Base-by-base conservation (phyloP, 1,140 invertebrate species). In the Asobara japonica region DNA sequence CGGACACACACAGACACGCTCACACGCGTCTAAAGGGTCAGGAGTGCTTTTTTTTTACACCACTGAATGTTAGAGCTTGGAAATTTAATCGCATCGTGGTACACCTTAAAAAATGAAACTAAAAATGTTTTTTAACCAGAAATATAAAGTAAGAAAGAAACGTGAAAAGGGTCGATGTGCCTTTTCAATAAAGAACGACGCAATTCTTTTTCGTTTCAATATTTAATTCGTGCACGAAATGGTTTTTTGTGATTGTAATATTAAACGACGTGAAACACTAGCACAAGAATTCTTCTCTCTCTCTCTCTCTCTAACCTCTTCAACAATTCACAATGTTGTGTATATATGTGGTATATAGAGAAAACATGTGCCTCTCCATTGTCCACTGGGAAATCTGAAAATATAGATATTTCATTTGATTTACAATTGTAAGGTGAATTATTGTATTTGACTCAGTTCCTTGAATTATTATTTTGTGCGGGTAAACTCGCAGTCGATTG, bases 351-450 rank as follows among this genome's bases (percentile, higher is more conserved):
- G 48, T 66, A n/a, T 65, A 30, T 22, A 22, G 29, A 70, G 65
- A 68, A 67, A 29, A 65, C 71, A 61, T 51, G 62, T 36, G 65
- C 31, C 60, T 62, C 29, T 62, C 29, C 29, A 30, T 62, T 62
- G 60, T 72, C 76, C 76, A 69, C 67, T 75, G 76, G 76, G 76
- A 77, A 77, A 77, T 77, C 76, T 74, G 73, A 75, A 75, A 77
- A 77, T 74, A 77, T 74, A 56, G 62, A 65, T 71, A 71, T 71
- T 71, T 71, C 56, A 65, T 64, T 71, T 36, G 10, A 72, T 69
- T 73, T 60, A 38, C 67, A 33, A 70, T 16, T 36, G 38, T 38
- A 31, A 67, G 51, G 18, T 62, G 51, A 41, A 56, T 31, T 60
- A 16, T 36, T 45, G 18, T 10, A 20, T 20, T 60, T 13, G 13